A percentile compares a stretch with the other conserved stretches of the same genome.
phyloP scores from a whole-genome alignment of 1,140 invertebrate species.

The Tribolium madens region DNA sequence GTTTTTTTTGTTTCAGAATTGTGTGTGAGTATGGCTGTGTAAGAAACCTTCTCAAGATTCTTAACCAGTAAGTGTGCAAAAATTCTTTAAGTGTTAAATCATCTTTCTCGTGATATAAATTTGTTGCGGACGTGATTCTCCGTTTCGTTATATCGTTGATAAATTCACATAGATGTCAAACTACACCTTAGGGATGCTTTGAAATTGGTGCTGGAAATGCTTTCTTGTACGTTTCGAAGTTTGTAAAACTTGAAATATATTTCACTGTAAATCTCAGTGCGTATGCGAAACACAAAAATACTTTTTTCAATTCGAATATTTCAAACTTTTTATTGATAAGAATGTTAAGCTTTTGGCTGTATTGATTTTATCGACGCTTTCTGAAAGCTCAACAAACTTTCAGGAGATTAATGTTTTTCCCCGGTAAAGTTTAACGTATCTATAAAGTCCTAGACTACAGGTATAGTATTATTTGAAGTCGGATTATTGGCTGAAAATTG shows the following conservation, averaged over 20 bases:
- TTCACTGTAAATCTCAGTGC: constrained; percentile 26
- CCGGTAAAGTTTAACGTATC: not conserved
- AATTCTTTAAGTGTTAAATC: too few relatives aligned
- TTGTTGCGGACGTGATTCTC: constrained; percentile 17
- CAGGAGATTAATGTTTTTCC: not conserved
- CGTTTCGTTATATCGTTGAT: constrained; percentile 16
- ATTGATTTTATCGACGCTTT: constrained; percentile 8
- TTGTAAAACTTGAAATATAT: constrained; percentile 35
- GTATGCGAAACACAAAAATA: constrained; percentile 14
- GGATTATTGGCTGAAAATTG: too few relatives aligned
- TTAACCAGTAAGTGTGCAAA: too few relatives aligned
- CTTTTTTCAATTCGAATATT: constrained; percentile 15
- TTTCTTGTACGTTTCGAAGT: constrained; percentile 21
- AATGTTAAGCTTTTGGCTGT: not conserved
- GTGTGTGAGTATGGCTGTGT: too few relatives aligned
- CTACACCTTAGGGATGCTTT: constrained; percentile 23
- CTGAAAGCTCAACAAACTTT: not conserved
- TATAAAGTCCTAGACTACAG: not conserved
- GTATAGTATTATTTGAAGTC: too few relatives aligned
- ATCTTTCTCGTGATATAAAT: not conserved
- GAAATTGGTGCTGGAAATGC: constrained; percentile 14
- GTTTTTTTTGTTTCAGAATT: too few relatives aligned
- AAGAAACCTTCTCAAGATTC: too few relatives aligned
- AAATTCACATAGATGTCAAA: constrained; percentile 34
- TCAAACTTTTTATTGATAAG: constrained; percentile 34